A percentile compares a stretch with the other conserved stretches of the same genome.
These are phyloP conservation scores for Stigmatopora argus DNA, from an alignment of 2,113 vertebrate species.

Conservation along the genomic window DNA sequence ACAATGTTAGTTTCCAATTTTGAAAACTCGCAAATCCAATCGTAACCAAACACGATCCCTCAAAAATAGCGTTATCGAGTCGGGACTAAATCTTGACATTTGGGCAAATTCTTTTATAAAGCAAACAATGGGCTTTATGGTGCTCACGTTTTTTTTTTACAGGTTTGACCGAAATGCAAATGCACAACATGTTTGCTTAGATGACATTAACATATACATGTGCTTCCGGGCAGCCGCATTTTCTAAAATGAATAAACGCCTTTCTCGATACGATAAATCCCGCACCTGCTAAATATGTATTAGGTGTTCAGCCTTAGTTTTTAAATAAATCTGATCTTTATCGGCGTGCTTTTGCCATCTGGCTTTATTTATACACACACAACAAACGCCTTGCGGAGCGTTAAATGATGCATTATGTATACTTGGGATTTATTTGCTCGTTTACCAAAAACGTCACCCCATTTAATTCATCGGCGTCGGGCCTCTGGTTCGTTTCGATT, in stretches of 20 bases:
- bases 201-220: neutral
- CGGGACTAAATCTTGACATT: neutral
- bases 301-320: constrained; percentile 5
- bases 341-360: neutral
- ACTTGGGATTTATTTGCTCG: neutral
- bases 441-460: neutral
- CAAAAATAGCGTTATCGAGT: too few relatives aligned
- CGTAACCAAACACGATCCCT: too few relatives aligned
- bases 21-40: too few relatives aligned
- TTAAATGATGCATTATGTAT: neutral
- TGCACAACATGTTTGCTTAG: neutral
- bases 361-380: neutral
- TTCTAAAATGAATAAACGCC: constrained; percentile 2
- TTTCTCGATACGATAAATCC: constrained; percentile 1
- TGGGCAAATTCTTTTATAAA: neutral
- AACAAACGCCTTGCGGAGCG: neutral
- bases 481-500: too few relatives aligned
- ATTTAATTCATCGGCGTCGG: too few relatives aligned
- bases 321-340: constrained; percentile 12
- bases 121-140: neutral
- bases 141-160: neutral
- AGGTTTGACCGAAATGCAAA: neutral
- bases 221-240: neutral
- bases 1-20: too few relatives aligned
- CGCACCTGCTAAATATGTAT: constrained; percentile 7